These are phyloP conservation scores for Antheraea yamamai DNA, from an alignment of 2,888 invertebrate genomes.

Conservation along the genomic window DNA sequence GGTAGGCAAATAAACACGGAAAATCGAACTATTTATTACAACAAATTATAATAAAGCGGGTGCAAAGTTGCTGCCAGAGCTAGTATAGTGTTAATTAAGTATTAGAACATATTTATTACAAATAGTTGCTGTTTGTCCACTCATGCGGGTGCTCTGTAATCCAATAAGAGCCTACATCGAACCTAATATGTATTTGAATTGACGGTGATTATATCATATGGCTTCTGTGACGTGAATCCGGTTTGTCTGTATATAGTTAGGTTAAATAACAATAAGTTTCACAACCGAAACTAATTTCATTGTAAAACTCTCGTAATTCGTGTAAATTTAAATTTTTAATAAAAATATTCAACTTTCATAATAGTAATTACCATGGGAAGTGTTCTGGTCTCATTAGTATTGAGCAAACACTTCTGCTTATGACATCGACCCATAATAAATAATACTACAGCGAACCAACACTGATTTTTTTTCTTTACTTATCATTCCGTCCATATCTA, in stretches of 20 bases:
- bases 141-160: conserved; percentile 50
- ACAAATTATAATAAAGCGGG: too few species aligned
- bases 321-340: background rate
- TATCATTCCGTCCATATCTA: too few species aligned
- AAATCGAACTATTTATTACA: too few species aligned
- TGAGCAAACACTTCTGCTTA: background rate
- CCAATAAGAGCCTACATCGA: conserved; percentile 63
- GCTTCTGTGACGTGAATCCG: conserved; percentile 53
- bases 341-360: background rate
- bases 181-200: conserved; percentile 44
- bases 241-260: conserved; percentile 30
- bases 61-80: too few species aligned
- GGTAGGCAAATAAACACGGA: too few species aligned
- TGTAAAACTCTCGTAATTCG: conserved; percentile 9
- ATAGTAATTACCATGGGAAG: background rate
- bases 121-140: conserved; percentile 20
- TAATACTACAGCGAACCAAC: too few species aligned
- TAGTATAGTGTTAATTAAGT: conserved; percentile 4
- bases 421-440: too few species aligned
- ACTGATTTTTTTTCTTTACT: too few species aligned
- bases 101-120: conserved; percentile 2
- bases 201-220: conserved; percentile 50
- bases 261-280: background rate
- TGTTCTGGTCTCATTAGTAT: background rate
- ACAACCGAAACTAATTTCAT: background rate